These are phyloP conservation scores for Xenotilapia leptura DNA, from an alignment of 2,113 vertebrate genomes.

Conservation along the genomic window DNA sequence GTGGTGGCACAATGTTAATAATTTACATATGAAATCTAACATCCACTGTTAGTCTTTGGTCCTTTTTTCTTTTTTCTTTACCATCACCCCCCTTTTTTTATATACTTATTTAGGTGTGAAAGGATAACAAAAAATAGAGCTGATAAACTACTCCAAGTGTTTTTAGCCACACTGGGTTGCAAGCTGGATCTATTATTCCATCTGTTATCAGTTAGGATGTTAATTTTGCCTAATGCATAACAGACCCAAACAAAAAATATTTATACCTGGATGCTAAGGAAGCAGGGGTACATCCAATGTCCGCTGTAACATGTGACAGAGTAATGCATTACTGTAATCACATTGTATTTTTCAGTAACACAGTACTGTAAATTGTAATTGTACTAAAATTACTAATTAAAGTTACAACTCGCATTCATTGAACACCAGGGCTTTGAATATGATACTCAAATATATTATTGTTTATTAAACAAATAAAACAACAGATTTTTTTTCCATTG, in stretches of 20 bases:
- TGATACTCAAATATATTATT: not conserved
- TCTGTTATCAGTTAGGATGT: fast-evolving
- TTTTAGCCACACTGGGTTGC: not conserved
- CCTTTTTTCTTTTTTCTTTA: not conserved
- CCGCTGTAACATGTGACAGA: fast-evolving
- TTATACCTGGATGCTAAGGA: not conserved
- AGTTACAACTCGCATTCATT: not conserved
- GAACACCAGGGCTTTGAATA: not conserved
- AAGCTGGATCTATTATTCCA: not conserved
- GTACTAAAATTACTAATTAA: not conserved
- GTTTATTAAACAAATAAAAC: not conserved
- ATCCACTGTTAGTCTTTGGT: not conserved
- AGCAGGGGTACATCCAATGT: not conserved
- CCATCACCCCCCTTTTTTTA: fast-evolving
- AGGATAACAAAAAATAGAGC: not conserved
- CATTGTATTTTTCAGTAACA: not conserved
- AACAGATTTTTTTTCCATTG: not conserved
- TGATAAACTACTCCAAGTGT: not conserved
- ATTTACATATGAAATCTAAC: not conserved
- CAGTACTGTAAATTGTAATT: not conserved
- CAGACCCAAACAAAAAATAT: not conserved
- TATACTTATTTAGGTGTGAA: not conserved
- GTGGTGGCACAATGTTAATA: not conserved
- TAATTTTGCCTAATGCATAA: not conserved
- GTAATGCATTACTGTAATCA: fast-evolving